Percentiles rank a stretch among this genome's conserved stretches.
These are phyloP conservation scores for Lycorma delicatula DNA, from an alignment of 1,140 invertebrate genomes.

Conservation along the genomic window DNA sequence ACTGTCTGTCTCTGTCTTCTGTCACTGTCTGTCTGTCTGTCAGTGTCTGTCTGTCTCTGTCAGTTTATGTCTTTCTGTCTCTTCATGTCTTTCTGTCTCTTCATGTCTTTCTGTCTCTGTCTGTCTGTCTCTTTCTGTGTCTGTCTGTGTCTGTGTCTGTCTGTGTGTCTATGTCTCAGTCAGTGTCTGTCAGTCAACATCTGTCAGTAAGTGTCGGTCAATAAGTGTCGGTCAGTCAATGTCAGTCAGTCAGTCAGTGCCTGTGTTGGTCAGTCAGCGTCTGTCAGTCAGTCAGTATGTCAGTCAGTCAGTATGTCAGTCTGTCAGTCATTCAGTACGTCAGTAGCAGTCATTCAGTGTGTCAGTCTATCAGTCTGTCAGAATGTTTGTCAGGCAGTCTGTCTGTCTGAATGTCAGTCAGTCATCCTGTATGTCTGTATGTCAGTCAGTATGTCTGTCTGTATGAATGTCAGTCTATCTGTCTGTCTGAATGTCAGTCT, in stretches of 20 bases:
- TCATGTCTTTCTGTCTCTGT: slow-evolving; percentile 12
- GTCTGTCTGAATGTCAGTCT: slow-evolving; percentile 14
- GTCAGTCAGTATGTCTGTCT: slow-evolving; percentile 12
- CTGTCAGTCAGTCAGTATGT: neutral
- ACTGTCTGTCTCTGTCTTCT: neutral
- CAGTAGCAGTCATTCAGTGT: neutral
- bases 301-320: neutral
- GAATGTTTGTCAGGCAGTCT: slow-evolving; percentile 9
- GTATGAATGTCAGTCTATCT: slow-evolving; percentile 17
- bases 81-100: slow-evolving; percentile 8
- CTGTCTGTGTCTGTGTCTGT: slow-evolving; percentile 27
- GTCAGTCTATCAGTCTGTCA: neutral
- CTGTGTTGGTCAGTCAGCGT: slow-evolving; percentile 13
- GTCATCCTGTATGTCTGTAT: slow-evolving; percentile 7
- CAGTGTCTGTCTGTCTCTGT: slow-evolving; percentile 18
- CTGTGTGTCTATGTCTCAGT: slow-evolving; percentile 23
- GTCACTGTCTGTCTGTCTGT: slow-evolving; percentile 14
- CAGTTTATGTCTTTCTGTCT: neutral
- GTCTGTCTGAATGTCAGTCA: slow-evolving; percentile 4
- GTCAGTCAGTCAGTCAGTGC: neutral
- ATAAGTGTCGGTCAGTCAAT: slow-evolving; percentile 24
- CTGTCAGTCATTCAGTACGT: neutral
- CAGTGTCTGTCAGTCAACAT: slow-evolving; percentile 25
- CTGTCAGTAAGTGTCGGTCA: neutral
- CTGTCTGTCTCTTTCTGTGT: slow-evolving; percentile 9